Base-by-base conservation (phyloP, 2,113 vertebrate species). In the Physeter macrocephalus region DNA sequence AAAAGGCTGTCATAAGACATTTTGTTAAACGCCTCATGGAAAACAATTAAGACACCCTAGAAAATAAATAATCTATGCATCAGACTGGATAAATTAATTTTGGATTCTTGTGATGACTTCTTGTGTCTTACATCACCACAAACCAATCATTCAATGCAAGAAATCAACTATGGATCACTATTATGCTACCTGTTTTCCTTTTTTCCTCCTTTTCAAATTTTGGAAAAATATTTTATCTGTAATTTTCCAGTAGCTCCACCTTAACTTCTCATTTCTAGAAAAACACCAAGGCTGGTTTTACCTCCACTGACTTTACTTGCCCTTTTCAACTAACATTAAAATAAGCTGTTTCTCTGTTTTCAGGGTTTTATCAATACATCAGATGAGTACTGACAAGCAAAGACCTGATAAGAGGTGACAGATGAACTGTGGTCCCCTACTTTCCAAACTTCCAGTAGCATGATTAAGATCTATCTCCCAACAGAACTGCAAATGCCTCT, bases 341-440 rank as follows among this genome's bases (percentile, higher is more conserved):
- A 57, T 17, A 25, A 81, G 25, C 23, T 20, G 6, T 25, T 67
- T 64, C 39, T 80, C 90, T 14, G 7, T 75, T 81, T 93, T n/a
- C 27, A 88, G 41, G 13, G 7, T 34, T 29, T 29, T 64, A 11
- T 52, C 21, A 71, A 27, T 8, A 3, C 6, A 4, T 0, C 17
- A 82, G 12, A 39, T 0, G 14, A 75, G 15, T 43, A 36, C 1
- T 5, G 18, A 72, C 5, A 36, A 77, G 49, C 25, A 2, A 43
- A 27, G 34, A 41, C 15, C 10, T 2, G 0, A 4, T 31, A 4
- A 21, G 11, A n/a, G 25, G 62, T 3, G 21, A 15, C 6, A 29
- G 1, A 17, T 18, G 46, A 15, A 6, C 20, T 0, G 4, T 1
- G 27, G 31, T 4, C 13, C 29, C 23, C 17, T 21, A 1, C n/a